These are phyloP conservation scores for Teinopalpus imperialis DNA, from an alignment of 2,888 invertebrate species.

Conservation along the genomic window DNA sequence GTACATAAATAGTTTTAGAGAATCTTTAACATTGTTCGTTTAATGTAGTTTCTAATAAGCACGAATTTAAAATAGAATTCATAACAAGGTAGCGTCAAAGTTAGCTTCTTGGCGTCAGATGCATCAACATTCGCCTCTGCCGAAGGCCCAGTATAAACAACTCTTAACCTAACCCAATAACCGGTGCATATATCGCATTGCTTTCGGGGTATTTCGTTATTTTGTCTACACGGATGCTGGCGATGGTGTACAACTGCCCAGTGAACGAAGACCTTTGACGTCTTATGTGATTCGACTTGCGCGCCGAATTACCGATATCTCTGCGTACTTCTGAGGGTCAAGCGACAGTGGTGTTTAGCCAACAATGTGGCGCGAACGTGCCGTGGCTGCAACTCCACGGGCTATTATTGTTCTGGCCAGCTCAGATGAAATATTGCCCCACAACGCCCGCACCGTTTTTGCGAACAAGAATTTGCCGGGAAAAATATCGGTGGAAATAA, in stretches of 20 bases:
- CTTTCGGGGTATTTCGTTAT: slow-evolving; percentile 79
- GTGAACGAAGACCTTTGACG: slow-evolving; percentile 42
- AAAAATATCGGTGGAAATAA: slow-evolving; percentile 73
- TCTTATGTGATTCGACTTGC: slow-evolving; percentile 36
- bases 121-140: slow-evolving; percentile 73
- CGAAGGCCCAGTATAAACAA: slow-evolving; percentile 64
- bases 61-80: slow-evolving; percentile 45
- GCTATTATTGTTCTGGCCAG: slow-evolving; percentile 81
- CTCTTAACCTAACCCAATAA: slow-evolving; percentile 81
- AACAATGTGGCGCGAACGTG: slow-evolving; percentile 80
- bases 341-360: slow-evolving; percentile 50
- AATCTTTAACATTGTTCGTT: no score
- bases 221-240: slow-evolving; percentile 80
- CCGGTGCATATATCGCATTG: slow-evolving; percentile 71
- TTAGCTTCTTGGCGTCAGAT: slow-evolving; percentile 65
- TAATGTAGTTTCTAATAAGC: no score
- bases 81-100: slow-evolving; percentile 52
- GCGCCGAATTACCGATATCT: slow-evolving; percentile 19
- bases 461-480: slow-evolving; percentile 70
- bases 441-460: slow-evolving; percentile 74
- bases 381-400: slow-evolving; percentile 74
- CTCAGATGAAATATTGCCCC: slow-evolving; percentile 80
- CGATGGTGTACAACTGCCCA: slow-evolving; percentile 64
- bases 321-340: slow-evolving; percentile 42
- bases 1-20: no score